Evolutionary conservation across 2,113 vertebrate species (phyloP).

Genomic region (Mohoua ochrocephala): DNA sequence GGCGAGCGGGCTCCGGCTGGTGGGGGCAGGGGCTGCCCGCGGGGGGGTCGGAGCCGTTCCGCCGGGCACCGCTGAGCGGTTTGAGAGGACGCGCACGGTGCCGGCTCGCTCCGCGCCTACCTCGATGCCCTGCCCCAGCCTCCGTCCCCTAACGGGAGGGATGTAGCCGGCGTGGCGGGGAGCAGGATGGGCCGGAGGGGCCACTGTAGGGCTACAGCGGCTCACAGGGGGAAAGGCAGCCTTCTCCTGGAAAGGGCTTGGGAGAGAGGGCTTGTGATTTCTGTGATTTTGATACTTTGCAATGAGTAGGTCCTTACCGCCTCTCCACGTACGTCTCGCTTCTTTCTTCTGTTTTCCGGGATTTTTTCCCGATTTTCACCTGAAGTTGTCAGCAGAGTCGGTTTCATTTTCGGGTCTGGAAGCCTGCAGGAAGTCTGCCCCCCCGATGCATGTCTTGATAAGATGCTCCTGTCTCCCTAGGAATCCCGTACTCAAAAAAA

Average conservation of each 20-base stretch:
- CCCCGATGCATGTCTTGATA: not conserved
- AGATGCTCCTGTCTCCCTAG: not conserved
- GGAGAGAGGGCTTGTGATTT: rapidly evolving
- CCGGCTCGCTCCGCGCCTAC: not conserved
- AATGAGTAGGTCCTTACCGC: rapidly evolving
- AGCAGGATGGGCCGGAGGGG: not conserved
- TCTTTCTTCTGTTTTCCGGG: too few relatives aligned
- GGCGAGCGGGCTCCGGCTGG: not conserved
- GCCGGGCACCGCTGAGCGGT: not conserved
- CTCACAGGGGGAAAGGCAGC: rapidly evolving
- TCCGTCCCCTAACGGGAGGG: not conserved
- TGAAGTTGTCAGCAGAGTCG: not conserved
- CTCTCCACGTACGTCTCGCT: too few relatives aligned
- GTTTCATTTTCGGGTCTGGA: not conserved
- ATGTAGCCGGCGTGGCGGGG: not conserved
- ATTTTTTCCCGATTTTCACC: rapidly evolving
- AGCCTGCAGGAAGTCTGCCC: not conserved
- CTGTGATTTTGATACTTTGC: rapidly evolving
- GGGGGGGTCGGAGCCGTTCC: not conserved
- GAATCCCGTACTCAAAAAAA: not conserved
- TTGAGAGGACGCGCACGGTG: not conserved
- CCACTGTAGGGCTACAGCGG: not conserved
- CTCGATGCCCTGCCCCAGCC: not conserved
- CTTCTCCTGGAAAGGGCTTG: too few relatives aligned
- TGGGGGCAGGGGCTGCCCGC: not conserved